These are phyloP conservation scores for Coregonus ussuriensis DNA, from an alignment of 2,797 vertebrate genomes.

Conservation along the genomic window DNA sequence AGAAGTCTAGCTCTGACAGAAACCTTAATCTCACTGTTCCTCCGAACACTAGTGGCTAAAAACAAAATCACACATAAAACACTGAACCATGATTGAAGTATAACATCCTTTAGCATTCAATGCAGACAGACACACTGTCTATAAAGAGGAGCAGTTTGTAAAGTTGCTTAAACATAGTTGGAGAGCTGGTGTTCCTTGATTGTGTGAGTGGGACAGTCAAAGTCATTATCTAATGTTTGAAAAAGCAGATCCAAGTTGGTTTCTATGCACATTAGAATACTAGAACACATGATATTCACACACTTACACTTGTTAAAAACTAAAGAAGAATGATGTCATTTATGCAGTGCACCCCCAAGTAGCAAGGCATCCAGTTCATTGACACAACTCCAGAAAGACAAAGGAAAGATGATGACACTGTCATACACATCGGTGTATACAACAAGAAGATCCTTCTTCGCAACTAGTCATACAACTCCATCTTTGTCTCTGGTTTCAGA, in stretches of 20 bases:
- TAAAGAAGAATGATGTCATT: not conserved
- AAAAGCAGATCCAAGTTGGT: not conserved
- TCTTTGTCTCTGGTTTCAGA: conserved; percentile 1
- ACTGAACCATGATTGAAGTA: not conserved
- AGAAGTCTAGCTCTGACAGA: not conserved
- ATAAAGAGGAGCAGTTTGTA: not conserved
- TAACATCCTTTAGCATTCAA: not conserved
- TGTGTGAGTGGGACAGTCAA: not conserved
- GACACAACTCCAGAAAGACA: not conserved
- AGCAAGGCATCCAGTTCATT: conserved; percentile 7
- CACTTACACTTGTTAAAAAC: not conserved
- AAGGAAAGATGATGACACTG: not conserved
- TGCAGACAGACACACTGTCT: not conserved
- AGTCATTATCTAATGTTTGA: not conserved
- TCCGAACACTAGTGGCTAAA: not conserved
- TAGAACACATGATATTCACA: not conserved
- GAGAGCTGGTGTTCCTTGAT: not conserved
- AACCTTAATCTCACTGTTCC: not conserved
- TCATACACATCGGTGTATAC: not conserved
- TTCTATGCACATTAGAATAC: not conserved
- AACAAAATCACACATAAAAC: not conserved
- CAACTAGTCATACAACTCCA: not conserved
- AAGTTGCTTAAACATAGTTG: not conserved
- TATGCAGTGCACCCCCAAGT: conserved; percentile 3
- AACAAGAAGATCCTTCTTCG: not conserved